Evolutionary conservation across 2,113 vertebrate species (phyloP).

Genomic region (Tychaedon coryphoeus): DNA sequence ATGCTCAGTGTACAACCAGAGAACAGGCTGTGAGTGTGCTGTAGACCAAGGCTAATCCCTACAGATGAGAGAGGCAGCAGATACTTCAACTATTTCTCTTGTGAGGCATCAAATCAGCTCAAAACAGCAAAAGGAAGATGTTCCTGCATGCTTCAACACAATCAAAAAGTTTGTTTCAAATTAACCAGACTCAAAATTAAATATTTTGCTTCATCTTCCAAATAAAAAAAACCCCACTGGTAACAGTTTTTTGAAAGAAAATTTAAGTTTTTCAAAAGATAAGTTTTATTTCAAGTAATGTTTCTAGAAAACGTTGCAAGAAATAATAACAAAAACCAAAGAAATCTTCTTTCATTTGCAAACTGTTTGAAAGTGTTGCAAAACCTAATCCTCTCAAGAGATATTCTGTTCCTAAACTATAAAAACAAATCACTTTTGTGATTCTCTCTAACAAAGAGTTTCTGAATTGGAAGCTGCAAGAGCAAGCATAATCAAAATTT

Average conservation of each 20-base stretch:
- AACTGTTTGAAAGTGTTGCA: neutral
- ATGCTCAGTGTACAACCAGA: neutral
- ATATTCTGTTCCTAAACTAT: neutral
- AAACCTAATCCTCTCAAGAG: slow-evolving; percentile 17
- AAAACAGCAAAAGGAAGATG: neutral
- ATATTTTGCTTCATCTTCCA: neutral
- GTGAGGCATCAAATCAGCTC: neutral
- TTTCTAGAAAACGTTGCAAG: neutral
- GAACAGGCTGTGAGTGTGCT: neutral
- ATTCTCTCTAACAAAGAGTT: neutral
- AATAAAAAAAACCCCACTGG: neutral
- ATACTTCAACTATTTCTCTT: neutral
- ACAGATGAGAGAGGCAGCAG: neutral
- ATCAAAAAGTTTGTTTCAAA: neutral
- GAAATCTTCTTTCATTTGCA: slow-evolving; percentile 14
- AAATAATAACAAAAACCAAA: neutral
- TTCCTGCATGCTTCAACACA: neutral
- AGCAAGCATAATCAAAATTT: neutral
- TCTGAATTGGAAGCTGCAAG: neutral
- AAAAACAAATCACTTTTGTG: neutral
- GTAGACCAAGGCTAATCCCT: neutral
- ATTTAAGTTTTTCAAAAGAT: neutral
- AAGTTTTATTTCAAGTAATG: neutral
- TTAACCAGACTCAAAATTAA: neutral
- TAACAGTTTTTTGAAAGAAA: neutral